Evolutionary conservation across 2,888 invertebrate species (phyloP).

Genomic region (Napeogenes inachia): DNA sequence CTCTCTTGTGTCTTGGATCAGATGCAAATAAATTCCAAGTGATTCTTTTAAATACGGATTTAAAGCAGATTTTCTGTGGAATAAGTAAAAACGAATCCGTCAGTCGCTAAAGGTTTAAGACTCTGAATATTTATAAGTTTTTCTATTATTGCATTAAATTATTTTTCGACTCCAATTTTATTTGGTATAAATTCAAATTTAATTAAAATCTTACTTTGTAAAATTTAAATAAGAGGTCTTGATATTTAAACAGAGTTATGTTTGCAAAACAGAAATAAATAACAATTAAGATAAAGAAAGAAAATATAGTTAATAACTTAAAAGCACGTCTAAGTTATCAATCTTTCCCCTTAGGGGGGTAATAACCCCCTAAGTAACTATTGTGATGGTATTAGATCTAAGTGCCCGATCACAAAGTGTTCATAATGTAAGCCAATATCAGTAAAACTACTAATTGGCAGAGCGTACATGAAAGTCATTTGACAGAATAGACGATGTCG

Average conservation of each 20-base stretch:
- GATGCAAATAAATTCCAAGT: constrained; percentile 73
- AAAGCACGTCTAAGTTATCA: too few relatives aligned
- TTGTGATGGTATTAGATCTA: not conserved
- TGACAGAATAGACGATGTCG: constrained; percentile 53
- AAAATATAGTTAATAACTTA: too few relatives aligned
- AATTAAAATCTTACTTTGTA: too few relatives aligned
- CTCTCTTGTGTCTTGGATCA: constrained; percentile 33
- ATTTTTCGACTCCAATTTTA: constrained; percentile 26
- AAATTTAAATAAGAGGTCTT: too few relatives aligned
- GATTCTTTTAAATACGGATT: constrained; percentile 77
- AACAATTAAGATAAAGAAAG: too few relatives aligned
- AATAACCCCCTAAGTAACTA: not conserved
- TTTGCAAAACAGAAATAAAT: too few relatives aligned
- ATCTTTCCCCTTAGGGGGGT: too few relatives aligned
- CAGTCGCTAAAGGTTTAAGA: constrained; percentile 72
- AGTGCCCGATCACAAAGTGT: constrained; percentile 5
- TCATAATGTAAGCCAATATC: constrained; percentile 37
- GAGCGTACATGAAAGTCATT: constrained; percentile 36
- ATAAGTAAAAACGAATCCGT: constrained; percentile 77
- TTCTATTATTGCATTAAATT: constrained; percentile 73
- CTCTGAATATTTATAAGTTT: constrained; percentile 76
- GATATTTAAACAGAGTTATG: too few relatives aligned
- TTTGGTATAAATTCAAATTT: too few relatives aligned
- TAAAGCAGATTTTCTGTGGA: constrained; percentile 77
- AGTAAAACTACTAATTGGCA: constrained; percentile 39